Conservation (phyloP, 2,888 invertebrate genomes). For the Orgyia antiqua region DNA sequence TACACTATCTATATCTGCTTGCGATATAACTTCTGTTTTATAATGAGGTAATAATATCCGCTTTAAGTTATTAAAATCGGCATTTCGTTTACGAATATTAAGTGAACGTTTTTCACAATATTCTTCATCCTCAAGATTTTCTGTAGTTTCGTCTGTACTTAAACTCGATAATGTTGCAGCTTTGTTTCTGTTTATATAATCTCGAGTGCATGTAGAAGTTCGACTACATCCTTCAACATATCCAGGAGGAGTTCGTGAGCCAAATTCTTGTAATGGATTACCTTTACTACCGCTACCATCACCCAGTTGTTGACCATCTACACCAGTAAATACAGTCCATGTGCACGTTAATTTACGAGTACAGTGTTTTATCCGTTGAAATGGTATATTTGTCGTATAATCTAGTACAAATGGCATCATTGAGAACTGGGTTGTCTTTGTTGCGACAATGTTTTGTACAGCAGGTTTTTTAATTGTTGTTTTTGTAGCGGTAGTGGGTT, state of each 20-base stretch:
- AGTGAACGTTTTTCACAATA: conserved; percentile 63
- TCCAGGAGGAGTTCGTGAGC: conserved; percentile 57
- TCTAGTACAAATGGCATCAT: conserved; percentile 16
- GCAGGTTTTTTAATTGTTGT: not conserved
- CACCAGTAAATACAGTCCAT: conserved; percentile 51
- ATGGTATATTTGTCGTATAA: conserved; percentile 49
- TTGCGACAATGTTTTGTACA: conserved; percentile 1
- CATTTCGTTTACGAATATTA: conserved; percentile 41
- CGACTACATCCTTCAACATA: conserved; percentile 66
- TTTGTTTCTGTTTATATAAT: conserved; percentile 56
- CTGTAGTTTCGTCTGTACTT: conserved; percentile 1
- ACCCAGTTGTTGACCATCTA: conserved; percentile 19
- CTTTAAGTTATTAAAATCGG: conserved; percentile 15
- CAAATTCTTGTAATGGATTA: conserved; percentile 16
- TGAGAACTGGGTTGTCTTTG: conserved; percentile 3
- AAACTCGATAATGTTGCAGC: conserved; percentile 21
- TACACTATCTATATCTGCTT: not conserved
- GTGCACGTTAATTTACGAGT: conserved; percentile 66
- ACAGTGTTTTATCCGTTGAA: conserved; percentile 48
- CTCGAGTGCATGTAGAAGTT: conserved; percentile 65
- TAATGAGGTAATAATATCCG: too few relatives aligned
- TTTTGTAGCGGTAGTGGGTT: not conserved
- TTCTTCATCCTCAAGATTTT: conserved; percentile 43
- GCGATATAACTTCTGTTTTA: not conserved
- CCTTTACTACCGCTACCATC: too few relatives aligned